phyloP scores from a whole-genome alignment of 2,888 invertebrate genomes.

The Stenurella melanura region DNA sequence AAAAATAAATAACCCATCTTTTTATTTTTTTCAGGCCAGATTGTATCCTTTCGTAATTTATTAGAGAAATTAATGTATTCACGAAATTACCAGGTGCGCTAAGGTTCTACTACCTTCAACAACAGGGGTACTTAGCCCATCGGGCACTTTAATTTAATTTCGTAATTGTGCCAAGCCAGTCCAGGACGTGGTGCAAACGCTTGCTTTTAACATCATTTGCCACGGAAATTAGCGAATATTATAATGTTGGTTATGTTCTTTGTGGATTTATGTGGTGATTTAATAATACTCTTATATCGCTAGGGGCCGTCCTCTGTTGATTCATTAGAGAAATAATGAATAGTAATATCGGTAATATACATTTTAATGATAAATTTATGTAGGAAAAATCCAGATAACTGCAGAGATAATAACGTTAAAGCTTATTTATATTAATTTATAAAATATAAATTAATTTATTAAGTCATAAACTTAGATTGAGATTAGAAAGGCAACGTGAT shows the following conservation, averaged over 20 bases:
- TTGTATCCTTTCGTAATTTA: not conserved
- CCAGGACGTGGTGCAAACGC: conserved; percentile 33
- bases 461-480: not conserved
- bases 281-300: conserved; percentile 14
- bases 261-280: conserved; percentile 26
- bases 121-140: conserved; percentile 33
- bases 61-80: not conserved
- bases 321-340: conserved; percentile 21
- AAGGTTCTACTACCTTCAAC: not conserved
- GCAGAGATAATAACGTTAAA: not conserved
- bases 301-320: conserved; percentile 3
- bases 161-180: conserved; percentile 42
- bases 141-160: conserved; percentile 49
- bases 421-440: not conserved
- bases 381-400: not conserved
- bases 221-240: conserved; percentile 40
- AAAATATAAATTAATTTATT: conserved; percentile 1
- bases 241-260: conserved; percentile 19
- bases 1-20: no score
- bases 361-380: conserved; percentile 5
- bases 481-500: not conserved
- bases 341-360: conserved; percentile 22
- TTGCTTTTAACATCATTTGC: conserved; percentile 27
- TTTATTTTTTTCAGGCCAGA: no score
- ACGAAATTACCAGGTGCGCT: not conserved